Evolutionary conservation across 2,113 vertebrate species (phyloP), one percentile per base, ranked within the genome.

Genomic region (Spea multiplicata): DNA sequence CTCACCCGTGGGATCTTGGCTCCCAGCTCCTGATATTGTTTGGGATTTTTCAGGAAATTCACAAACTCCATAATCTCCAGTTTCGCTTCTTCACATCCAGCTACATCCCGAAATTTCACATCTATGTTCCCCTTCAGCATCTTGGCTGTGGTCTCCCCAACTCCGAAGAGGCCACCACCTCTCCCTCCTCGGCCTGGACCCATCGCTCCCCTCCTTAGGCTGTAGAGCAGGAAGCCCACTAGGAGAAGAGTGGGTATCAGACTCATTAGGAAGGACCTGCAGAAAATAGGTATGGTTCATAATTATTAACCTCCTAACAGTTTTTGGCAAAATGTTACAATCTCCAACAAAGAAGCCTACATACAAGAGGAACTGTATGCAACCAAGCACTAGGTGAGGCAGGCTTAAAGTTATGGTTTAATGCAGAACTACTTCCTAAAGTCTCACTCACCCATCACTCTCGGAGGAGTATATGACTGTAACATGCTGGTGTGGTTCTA

Each of bases 61-160:
- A 92, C 91, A 61, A 91, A 91, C 75, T 91, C 90, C 81, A 89
- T 83, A 44, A 90, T 89, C 83, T 93, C 91, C 80, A 91, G 52
- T 65, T 88, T 92, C 66, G 90, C 90, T 62, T 92, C 91, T 82
- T 92, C 89, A 0, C 90, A 92, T 52, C 91, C 89, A 3, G 88
- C 91, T 44, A 89, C 89, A 4, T 90, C 91, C 14, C 85, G 86
- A 76, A 90, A 91, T 55, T 84, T 81, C 44, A 90, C 77, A 0
- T 84, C 77, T 0, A 87, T 83, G 14, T 77, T 85, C 75, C 85
- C 83, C 70, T 87, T 90, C 73, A 90, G 75, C 84, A 90, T 85
- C 75, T 85, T 90, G 66, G 92, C 90, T 3, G 86, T 85, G 0
- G 90, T 89, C 76, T 90, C 88, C 0, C 87, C 86, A 62, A 90